A percentile compares a stretch with the other conserved stretches of the same genome.
Evolutionary conservation across 1,140 invertebrate species (phyloP).

Genomic region (Plectrocnemia conspersa): DNA sequence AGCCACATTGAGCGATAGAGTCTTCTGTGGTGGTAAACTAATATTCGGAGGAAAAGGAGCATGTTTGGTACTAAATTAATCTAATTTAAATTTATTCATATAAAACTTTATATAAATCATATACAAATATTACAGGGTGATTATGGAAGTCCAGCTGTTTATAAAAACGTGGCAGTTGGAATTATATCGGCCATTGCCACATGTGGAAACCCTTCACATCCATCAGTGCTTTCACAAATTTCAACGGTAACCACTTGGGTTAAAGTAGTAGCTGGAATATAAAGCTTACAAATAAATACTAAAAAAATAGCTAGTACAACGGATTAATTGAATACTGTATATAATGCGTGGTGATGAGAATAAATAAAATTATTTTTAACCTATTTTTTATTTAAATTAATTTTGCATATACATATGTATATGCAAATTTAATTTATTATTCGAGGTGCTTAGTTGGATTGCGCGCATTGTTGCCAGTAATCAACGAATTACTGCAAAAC

Average conservation of each 20-base stretch:
- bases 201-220: slow-evolving; percentile 42
- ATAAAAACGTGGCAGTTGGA: slow-evolving; percentile 1
- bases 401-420: too few species aligned
- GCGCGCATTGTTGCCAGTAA: too few species aligned
- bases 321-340: background rate
- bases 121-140: slow-evolving; percentile 3
- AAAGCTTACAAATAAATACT: background rate
- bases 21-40: slow-evolving; percentile 50
- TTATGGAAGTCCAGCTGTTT: background rate
- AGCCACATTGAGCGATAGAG: slow-evolving; percentile 42
- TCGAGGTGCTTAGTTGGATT: too few species aligned
- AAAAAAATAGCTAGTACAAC: background rate
- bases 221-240: slow-evolving; percentile 47
- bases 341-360: too few species aligned
- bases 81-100: too few species aligned
- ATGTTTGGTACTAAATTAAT: slow-evolving; percentile 41
- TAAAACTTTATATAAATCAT: too few species aligned
- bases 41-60: slow-evolving; percentile 47
- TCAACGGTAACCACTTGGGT: slow-evolving; percentile 45
- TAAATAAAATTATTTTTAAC: too few species aligned
- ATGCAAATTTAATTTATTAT: too few species aligned
- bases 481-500: too few species aligned
- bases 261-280: slow-evolving; percentile 43
- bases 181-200: background rate
- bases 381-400: too few species aligned